Percentiles rank a stretch among this genome's conserved stretches.
These are phyloP conservation scores for Drosophila macrospina DNA, from an alignment of 2,888 invertebrate species.

Conservation along the genomic window DNA sequence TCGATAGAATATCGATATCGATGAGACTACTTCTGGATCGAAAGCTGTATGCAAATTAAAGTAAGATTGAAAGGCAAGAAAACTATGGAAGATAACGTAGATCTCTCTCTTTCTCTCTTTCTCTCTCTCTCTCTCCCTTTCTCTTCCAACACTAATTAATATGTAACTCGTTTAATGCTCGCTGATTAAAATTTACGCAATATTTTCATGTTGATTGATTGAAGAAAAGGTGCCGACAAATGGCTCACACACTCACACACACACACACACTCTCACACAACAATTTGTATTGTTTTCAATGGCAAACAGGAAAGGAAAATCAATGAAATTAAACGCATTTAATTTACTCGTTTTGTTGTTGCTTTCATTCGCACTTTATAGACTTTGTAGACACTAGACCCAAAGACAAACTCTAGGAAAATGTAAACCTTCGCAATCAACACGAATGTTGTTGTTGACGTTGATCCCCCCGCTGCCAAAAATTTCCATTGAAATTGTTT, in stretches of 20 bases:
- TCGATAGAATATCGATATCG: conserved; percentile 5
- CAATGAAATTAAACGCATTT: conserved; percentile 54
- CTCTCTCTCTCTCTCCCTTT: neutral
- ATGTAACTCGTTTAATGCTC: conserved; percentile 43
- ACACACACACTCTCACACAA: conserved; percentile 34
- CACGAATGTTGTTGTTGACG: no score
- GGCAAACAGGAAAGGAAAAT: conserved; percentile 36
- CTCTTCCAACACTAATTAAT: conserved; percentile 38
- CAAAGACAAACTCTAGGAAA: conserved; percentile 25
- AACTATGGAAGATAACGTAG: neutral
- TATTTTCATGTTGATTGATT: conserved; percentile 48
- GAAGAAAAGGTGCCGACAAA: conserved; percentile 53
- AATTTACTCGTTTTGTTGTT: conserved; percentile 28
- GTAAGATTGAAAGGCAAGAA: neutral
- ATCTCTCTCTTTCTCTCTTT: no score
- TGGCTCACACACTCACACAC: conserved; percentile 21
- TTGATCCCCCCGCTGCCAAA: conserved; percentile 13
- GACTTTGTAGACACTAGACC: neutral
- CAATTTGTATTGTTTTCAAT: conserved; percentile 38
- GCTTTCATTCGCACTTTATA: conserved; percentile 11
- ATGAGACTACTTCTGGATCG: neutral
- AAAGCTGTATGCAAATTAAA: neutral
- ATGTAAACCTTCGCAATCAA: conserved; percentile 44
- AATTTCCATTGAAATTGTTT: conserved; percentile 31
- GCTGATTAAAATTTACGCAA: conserved; percentile 39